Conservation (phyloP, 2,113 vertebrate genomes). For the Aviceda subcristata region DNA sequence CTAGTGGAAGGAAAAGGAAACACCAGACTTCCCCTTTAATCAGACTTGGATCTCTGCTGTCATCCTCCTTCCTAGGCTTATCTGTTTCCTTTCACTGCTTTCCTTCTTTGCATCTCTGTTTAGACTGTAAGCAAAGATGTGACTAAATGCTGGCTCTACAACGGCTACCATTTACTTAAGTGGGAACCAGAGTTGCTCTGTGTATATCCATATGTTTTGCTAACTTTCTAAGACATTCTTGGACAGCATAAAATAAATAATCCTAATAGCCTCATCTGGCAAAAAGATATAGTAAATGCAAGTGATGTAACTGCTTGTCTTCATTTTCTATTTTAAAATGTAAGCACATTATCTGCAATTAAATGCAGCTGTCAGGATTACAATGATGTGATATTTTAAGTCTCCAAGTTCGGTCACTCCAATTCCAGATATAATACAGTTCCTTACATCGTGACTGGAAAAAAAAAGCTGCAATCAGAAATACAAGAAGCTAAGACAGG, state of each 20-base stretch:
- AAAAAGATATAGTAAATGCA: not conserved
- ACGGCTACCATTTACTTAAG: not conserved
- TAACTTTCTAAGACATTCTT: conserved; percentile 23
- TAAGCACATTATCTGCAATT: conserved; percentile 1
- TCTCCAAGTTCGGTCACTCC: not conserved
- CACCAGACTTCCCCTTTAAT: not conserved
- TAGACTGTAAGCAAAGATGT: not conserved
- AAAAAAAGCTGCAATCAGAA: not conserved
- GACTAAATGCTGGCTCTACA: not conserved
- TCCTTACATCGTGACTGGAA: not conserved
- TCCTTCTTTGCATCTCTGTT: not conserved
- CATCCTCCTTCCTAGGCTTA: not conserved
- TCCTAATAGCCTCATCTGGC: conserved; percentile 4
- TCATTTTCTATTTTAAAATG: not conserved
- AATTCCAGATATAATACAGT: not conserved
- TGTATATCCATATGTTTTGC: not conserved
- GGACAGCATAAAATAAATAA: not conserved
- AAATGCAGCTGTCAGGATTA: not conserved
- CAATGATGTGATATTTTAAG: not conserved
- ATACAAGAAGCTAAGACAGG: not conserved
- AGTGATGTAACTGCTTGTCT: not conserved
- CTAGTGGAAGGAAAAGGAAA: not conserved
- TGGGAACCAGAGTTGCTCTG: not conserved
- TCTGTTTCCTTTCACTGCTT: not conserved
- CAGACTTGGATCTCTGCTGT: not conserved